Percentiles rank a stretch among this genome's conserved stretches.
Evolutionary conservation across 2,888 invertebrate species (phyloP).

Genomic region (Enoplolaimus lenunculus): DNA sequence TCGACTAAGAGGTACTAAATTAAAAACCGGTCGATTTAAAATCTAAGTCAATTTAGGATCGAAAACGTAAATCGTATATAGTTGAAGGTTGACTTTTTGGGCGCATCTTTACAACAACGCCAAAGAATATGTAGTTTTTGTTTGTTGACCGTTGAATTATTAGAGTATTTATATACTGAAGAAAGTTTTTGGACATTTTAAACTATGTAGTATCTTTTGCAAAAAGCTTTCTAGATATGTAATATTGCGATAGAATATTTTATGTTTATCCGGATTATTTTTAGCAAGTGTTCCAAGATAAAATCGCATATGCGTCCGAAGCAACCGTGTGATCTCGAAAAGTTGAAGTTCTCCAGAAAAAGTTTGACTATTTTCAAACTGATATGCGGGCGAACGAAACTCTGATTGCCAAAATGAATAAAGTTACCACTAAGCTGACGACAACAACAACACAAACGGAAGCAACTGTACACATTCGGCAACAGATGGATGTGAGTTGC

Average conservation of each 20-base stretch:
- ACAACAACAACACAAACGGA: slow-evolving; percentile 74
- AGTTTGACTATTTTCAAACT: slow-evolving; percentile 96
- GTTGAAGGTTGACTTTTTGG: background rate
- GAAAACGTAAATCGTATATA: background rate
- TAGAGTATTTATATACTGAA: no score
- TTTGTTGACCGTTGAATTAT: no score
- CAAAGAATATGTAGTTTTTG: no score
- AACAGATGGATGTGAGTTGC: slow-evolving; percentile 72
- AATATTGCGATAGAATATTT: no score
- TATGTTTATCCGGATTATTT: no score
- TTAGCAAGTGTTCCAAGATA: background rate
- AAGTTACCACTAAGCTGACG: slow-evolving; percentile 81
- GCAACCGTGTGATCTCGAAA: slow-evolving; percentile 95
- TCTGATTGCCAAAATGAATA: slow-evolving; percentile 94
- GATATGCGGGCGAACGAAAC: slow-evolving; percentile 83
- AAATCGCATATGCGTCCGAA: slow-evolving; percentile 81
- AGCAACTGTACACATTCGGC: slow-evolving; percentile 92
- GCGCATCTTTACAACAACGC: no score
- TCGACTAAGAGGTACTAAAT: no score
- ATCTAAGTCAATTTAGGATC: background rate
- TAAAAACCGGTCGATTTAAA: no score
- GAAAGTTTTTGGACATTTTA: no score
- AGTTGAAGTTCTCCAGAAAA: slow-evolving; percentile 97
- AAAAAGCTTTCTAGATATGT: no score
- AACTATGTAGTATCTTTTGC: no score